These are phyloP conservation scores for Thelaira solivaga DNA, from an alignment of 2,888 invertebrate species.

Conservation along the genomic window DNA sequence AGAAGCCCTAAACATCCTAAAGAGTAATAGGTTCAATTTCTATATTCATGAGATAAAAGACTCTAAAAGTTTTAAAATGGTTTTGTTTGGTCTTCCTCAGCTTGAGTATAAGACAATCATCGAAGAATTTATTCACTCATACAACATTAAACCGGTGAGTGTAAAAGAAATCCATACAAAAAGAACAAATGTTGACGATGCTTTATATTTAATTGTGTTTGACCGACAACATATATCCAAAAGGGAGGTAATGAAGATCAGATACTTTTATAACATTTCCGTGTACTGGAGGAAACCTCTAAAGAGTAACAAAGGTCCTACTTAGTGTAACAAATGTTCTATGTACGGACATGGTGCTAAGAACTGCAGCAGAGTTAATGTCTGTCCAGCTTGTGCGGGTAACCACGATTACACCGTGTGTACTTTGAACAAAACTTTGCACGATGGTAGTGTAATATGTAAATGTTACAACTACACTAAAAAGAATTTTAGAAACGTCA, in stretches of 20 bases:
- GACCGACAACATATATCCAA: background rate
- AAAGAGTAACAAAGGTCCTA: background rate
- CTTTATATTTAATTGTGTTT: background rate
- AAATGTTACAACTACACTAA: conserved; percentile 4
- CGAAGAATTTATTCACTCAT: background rate
- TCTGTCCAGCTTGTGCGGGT: background rate
- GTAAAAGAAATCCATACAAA: background rate
- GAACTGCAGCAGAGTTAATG: background rate
- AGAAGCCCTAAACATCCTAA: background rate
- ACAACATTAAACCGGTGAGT: background rate
- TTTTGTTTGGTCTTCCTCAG: background rate
- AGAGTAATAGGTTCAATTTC: background rate
- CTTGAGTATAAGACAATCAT: background rate
- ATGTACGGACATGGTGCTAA: conserved; percentile 3
- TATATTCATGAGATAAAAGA: background rate
- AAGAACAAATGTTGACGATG: background rate
- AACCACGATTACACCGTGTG: conserved; percentile 4
- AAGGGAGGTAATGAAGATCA: background rate
- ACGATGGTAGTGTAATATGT: background rate
- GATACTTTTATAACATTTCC: too few relatives aligned
- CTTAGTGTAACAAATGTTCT: background rate
- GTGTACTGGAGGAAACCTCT: background rate
- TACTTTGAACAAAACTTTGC: background rate
- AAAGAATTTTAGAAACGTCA: background rate
- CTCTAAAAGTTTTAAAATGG: background rate